Percentiles rank a stretch among this genome's conserved stretches.
These are phyloP conservation scores for Laticauda laticaudata DNA, from an alignment of 2,113 vertebrate genomes.

Conservation along the genomic window DNA sequence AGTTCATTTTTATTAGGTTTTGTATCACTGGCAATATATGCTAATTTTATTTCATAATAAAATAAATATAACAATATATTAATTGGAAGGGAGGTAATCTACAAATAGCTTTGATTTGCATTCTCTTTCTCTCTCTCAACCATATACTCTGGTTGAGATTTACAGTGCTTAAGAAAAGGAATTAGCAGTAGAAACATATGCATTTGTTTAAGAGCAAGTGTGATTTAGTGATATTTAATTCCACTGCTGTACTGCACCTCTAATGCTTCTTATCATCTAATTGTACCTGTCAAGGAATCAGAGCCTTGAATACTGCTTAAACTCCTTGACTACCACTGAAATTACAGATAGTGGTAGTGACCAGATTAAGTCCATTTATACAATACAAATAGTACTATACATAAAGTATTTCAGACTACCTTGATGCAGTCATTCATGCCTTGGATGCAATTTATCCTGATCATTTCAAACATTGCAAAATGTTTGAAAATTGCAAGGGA, in stretches of 20 bases:
- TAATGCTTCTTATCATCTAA: not conserved
- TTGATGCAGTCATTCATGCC: not conserved
- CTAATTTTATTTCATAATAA: not conserved
- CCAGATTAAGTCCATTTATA: not conserved
- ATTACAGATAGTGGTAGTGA: not conserved
- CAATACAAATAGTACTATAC: not conserved
- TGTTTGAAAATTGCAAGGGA: not conserved
- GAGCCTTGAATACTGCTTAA: not conserved
- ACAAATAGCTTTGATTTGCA: not conserved
- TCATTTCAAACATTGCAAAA: not conserved
- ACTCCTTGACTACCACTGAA: not conserved
- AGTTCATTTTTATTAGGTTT: not conserved
- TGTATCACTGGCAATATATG: not conserved
- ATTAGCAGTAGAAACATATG: not conserved
- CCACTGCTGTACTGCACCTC: not conserved
- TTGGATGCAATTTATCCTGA: not conserved
- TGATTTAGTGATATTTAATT: not conserved
- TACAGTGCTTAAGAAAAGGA: not conserved
- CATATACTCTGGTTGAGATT: not conserved
- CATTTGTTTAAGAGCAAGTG: not conserved
- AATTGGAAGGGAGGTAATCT: not conserved
- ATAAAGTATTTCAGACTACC: not conserved
- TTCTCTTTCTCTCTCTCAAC: not conserved
- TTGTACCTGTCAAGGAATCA: not conserved
- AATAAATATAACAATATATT: not conserved